Conservation (phyloP, 2,113 vertebrate genomes). For the Rhizomys pruinosus region DNA sequence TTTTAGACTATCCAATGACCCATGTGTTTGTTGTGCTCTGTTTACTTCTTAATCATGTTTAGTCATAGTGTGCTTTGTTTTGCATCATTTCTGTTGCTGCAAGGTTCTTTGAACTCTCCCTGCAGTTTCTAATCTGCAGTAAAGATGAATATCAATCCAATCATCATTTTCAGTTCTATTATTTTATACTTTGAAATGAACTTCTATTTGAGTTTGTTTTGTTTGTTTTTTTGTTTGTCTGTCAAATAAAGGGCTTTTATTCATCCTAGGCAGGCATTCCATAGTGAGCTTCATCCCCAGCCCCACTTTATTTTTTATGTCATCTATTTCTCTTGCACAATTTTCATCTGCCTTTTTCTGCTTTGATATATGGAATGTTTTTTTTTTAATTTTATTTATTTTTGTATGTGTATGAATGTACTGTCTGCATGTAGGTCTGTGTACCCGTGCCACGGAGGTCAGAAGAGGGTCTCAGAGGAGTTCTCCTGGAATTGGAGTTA, state of each 20-base stretch:
- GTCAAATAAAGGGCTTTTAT: neutral
- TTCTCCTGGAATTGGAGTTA: too few species aligned
- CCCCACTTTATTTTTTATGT: neutral
- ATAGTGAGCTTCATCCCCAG: neutral
- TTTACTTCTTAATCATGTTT: neutral
- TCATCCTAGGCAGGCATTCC: neutral
- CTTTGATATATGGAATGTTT: neutral
- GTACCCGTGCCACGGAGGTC: too few species aligned
- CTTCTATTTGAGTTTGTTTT: neutral
- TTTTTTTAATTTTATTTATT: too few species aligned
- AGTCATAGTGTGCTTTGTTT: neutral
- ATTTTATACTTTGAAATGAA: neutral
- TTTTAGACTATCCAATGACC: neutral
- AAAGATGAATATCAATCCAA: neutral
- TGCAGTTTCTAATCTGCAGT: neutral
- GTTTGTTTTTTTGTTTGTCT: neutral
- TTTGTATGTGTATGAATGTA: too few species aligned
- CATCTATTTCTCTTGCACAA: neutral
- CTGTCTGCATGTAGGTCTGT: too few species aligned
- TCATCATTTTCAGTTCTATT: neutral
- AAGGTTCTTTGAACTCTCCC: neutral
- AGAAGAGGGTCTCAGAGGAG: too few species aligned
- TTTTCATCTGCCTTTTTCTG: neutral
- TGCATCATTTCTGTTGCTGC: too few species aligned
- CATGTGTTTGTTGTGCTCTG: neutral